A percentile compares a stretch with the other conserved stretches of the same genome.
Conservation (phyloP, 92 coral and sea anemone species). For the Porites divaricata region DNA sequence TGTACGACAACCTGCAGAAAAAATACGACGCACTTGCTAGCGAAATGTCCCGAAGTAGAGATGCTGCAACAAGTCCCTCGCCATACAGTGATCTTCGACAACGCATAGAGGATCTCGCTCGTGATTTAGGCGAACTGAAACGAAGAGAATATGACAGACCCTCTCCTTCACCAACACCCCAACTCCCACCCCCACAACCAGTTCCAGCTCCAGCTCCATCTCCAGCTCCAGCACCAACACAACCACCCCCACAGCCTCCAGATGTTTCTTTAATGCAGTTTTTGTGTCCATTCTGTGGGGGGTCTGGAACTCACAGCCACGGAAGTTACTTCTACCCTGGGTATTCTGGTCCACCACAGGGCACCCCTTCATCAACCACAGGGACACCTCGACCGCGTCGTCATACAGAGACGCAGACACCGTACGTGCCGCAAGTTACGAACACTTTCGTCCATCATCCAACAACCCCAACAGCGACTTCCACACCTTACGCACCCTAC, state of each 20-base stretch:
- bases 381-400: constrained; percentile 38
- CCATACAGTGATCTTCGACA: constrained; percentile 72
- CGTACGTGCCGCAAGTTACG: constrained; percentile 48
- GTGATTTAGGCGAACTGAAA: constrained; percentile 74
- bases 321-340: constrained; percentile 89
- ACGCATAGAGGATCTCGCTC: constrained; percentile 74
- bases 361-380: constrained; percentile 27
- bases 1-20: constrained; percentile 87
- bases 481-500: constrained; percentile 86
- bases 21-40: constrained; percentile 83
- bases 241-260: constrained; percentile 40
- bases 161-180: constrained; percentile 19
- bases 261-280: constrained; percentile 73
- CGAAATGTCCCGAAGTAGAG: constrained; percentile 54
- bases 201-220: constrained; percentile 7
- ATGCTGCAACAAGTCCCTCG: constrained; percentile 39
- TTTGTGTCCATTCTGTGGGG: constrained; percentile 90
- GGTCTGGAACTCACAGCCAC: constrained; percentile 74
- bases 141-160: constrained; percentile 44
- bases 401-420: constrained; percentile 75
- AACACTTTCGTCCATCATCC: constrained; percentile 68
- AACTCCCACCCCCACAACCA: constrained; percentile 30
- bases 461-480: constrained; percentile 74
- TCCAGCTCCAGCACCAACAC: neutral
- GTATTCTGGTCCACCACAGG: constrained; percentile 58